Conservation (phyloP, 2,888 invertebrate species). For the Drosophila formosana region DNA sequence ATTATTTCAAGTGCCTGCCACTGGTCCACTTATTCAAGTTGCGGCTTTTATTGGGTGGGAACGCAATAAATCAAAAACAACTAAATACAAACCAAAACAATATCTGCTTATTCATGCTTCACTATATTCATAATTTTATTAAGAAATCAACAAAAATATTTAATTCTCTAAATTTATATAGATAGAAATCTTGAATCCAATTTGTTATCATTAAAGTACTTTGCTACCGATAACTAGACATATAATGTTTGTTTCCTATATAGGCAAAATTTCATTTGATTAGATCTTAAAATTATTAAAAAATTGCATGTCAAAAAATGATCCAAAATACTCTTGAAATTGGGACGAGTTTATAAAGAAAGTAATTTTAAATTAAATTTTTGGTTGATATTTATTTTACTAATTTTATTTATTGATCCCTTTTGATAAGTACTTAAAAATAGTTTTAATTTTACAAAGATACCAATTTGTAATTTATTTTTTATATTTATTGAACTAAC, state of each 20-base stretch:
- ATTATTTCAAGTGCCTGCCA: slow-evolving; percentile 12
- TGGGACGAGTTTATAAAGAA: too few species aligned
- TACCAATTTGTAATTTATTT: background rate
- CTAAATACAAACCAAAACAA: background rate
- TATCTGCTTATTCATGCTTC: background rate
- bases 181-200: background rate
- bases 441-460: too few species aligned
- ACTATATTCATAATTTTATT: background rate
- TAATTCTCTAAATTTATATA: background rate
- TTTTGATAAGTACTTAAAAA: background rate
- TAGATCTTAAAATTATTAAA: too few species aligned
- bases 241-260: too few species aligned
- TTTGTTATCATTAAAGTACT: background rate
- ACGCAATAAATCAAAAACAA: background rate
- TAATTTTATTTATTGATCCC: slow-evolving; percentile 21
- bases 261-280: too few species aligned
- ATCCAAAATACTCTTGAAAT: too few species aligned
- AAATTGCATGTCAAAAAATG: too few species aligned
- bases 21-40: background rate
- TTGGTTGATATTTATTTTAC: background rate
- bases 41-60: background rate
- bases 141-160: background rate
- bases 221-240: too few species aligned
- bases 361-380: background rate
- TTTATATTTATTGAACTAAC: slow-evolving; percentile 2